Evolutionary conservation across 2,888 invertebrate species (phyloP), one percentile per base, ranked within the genome.

Genomic region (Philereme vetulata): DNA sequence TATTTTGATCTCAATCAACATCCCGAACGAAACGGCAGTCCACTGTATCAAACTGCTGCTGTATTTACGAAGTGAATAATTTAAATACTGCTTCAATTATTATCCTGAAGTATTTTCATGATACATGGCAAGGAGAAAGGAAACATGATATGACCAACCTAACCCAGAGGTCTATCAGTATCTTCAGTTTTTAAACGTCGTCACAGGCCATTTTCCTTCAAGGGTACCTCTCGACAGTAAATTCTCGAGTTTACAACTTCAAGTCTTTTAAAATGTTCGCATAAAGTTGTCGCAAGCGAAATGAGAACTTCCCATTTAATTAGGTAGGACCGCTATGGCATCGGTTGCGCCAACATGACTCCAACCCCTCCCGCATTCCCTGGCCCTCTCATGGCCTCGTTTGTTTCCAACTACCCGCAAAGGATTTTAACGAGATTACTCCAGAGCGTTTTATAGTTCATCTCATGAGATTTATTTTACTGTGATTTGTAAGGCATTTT

Each of bases 361-460:
- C 60, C 66, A 55, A 21, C 44, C 44, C 5, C 44, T 59, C 64
- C 45, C 64, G 7, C 51, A 47, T 11, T 35, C 45, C 42, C 34
- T 52, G 33, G 46, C 50, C 58, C 55, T 52, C 49, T 8, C 56
- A 34, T 49, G 46, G 51, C 58, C 44, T 40, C 50, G 59, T 65
- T 64, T 63, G 42, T 67, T 64, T 48, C 50, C 59, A 59, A 65
- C 87, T 88, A 88, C 82, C 84, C 86, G 81, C 85, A 81, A 84
- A 85, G 81, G 84, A 84, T 84, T 90, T 88, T 87, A 87, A 90
- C 86, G 85, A 85, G 85, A 88, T 89, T 86, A 85, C 84, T 74
- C 78, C 59, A 77, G 75, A 81, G 81, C 79, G 77, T 84, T 88
- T 90, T 88, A 88, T 86, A 88, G 89, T 86, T 85, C 83, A 87